Percentiles rank a stretch among this genome's conserved stretches.
Conservation (phyloP, 2,113 vertebrate genomes). For the Alligator sinensis region DNA sequence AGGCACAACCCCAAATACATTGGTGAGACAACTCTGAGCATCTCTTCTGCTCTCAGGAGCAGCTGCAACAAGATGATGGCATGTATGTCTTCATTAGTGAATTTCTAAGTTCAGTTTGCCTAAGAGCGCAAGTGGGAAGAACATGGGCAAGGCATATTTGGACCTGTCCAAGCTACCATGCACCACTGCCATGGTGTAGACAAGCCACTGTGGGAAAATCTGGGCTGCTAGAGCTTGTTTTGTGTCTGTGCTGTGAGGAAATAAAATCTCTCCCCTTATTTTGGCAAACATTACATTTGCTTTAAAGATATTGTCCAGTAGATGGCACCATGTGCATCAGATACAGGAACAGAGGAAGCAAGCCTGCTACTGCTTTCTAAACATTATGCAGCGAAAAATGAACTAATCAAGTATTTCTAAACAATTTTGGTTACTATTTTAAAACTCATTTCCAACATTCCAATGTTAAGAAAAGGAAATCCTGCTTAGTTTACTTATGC, state of each 20-base stretch:
- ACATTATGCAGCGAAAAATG: neutral
- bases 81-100: no score
- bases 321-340: slow-evolving; percentile 64
- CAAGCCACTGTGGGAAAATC: neutral
- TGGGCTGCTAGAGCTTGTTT: neutral
- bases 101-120: no score
- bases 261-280: neutral
- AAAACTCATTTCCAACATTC: neutral
- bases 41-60: no score
- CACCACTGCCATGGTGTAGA: neutral
- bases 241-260: neutral
- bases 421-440: neutral
- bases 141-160: no score
- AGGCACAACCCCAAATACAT: no score
- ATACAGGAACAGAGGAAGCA: neutral
- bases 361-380: neutral
- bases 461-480: neutral
- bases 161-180: neutral
- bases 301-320: slow-evolving; percentile 30
- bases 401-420: neutral
- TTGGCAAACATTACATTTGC: neutral
- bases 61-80: no score
- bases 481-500: neutral
- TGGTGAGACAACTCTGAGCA: no score
- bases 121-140: no score